Conservation (phyloP, 2,797 vertebrate species). For the Arctocebus calabarensis region DNA sequence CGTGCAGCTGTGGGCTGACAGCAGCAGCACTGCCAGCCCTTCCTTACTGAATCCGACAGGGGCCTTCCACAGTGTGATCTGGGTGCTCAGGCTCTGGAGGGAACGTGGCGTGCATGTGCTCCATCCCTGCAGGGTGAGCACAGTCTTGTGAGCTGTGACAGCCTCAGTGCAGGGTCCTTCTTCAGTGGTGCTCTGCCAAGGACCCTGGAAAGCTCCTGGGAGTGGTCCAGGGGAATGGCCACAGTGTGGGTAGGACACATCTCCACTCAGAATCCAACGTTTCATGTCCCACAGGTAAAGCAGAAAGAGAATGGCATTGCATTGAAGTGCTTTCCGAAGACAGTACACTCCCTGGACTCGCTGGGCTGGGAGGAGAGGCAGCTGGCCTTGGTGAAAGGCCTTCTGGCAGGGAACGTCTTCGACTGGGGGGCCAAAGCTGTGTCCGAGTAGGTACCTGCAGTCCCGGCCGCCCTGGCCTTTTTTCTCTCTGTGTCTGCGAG, state of each 20-base stretch:
- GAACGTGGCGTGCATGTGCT: background rate
- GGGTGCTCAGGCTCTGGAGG: conserved; percentile 9
- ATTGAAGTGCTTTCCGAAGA: conserved; percentile 94
- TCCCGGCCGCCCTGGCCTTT: no score
- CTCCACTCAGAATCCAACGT: background rate
- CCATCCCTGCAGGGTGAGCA: background rate
- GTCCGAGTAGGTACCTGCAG: conserved; percentile 93
- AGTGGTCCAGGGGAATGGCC: background rate
- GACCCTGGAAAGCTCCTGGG: background rate
- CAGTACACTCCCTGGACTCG: conserved; percentile 93
- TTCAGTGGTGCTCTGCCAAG: conserved; percentile 56
- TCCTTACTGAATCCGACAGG: background rate
- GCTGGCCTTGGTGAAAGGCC: conserved; percentile 95
- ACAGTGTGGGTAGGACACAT: fast-evolving
- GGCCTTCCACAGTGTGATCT: background rate
- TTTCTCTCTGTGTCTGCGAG: no score
- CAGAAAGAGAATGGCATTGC: conserved; percentile 96
- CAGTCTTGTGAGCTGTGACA: no score
- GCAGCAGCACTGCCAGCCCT: conserved; percentile 61
- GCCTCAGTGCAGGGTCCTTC: no score
- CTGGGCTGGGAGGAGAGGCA: conserved; percentile 97
- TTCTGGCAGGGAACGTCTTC: conserved; percentile 98
- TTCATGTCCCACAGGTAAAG: conserved; percentile 91
- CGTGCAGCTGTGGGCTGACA: conserved; percentile 29
- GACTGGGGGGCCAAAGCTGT: conserved; percentile 99